Evolutionary conservation across 2,888 invertebrate species (phyloP).

Genomic region (Drosophila incognita): DNA sequence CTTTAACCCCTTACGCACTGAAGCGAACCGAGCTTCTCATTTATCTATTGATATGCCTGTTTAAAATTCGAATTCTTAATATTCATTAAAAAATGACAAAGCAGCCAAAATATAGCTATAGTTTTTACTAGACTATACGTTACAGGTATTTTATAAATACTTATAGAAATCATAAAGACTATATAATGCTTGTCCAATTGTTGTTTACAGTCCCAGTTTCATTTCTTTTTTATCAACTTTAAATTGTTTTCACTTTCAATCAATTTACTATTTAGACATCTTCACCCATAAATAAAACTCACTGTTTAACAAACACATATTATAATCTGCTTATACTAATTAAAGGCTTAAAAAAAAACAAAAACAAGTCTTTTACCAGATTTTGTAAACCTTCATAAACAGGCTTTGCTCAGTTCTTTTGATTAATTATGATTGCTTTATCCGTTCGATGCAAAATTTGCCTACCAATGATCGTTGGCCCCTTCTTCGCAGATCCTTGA

Average conservation of each 20-base stretch:
- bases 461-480: slow-evolving; percentile 28
- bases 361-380: background rate
- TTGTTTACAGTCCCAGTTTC: background rate
- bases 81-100: background rate
- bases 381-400: background rate
- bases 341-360: no score
- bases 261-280: background rate
- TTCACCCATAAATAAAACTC: background rate
- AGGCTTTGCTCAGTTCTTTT: background rate
- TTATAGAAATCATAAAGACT: background rate
- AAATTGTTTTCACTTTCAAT: background rate
- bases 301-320: background rate
- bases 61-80: slow-evolving; percentile 1
- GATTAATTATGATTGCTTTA: slow-evolving; percentile 14
- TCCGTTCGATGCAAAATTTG: slow-evolving; percentile 24
- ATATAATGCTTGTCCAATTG: background rate
- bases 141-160: background rate
- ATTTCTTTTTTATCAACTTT: background rate
- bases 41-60: background rate
- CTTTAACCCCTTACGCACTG: slow-evolving; percentile 35
- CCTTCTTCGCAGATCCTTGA: slow-evolving; percentile 17
- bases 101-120: background rate
- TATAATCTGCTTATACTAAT: background rate
- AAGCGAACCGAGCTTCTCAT: slow-evolving; percentile 19
- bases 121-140: background rate